Base-by-base conservation (phyloP, 2,797 vertebrate species). In the Muscicapa striata region DNA sequence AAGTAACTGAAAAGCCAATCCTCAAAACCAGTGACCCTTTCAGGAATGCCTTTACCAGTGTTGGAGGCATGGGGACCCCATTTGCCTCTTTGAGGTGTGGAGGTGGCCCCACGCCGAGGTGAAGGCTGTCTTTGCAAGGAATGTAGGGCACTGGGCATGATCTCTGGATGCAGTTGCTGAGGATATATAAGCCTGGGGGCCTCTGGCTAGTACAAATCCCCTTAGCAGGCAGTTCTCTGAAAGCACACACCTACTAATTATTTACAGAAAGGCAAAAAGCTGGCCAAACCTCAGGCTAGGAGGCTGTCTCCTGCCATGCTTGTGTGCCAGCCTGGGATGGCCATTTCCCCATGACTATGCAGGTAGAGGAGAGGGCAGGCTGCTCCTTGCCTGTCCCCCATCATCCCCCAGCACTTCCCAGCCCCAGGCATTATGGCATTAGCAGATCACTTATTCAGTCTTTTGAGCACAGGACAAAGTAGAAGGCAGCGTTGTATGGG, bases 391-490 rank as follows among this genome's bases (percentile, higher is more conserved):
- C 54, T 91, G 52, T 84, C 49, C 54, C n/a, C 30, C 40, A 34
- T 11, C 82, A n/a, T 64, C 49, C 54, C 55, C 64, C 40, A 90
- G 74, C 54, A 64, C 36, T 63, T 64, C 69, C 59, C 77, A 64
- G 62, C 69, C 73, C 48, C 46, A 40, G n/a, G 73, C 2, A 0
- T 19, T 15, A 70, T 59, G 87, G 87, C 9, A 10, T 57, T 80
- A 93, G 87, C 15, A 0, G 57, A 45, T 74, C 84, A 74, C 72
- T 93, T 34, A 13, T 79, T 46, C 0, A 0, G 66, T 61, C 64
- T 95, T 76, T 91, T 75, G 83, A 94, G 91, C 83, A 89, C 80
- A 89, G 94, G 84, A 96, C 85, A 93, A 84, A 95, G 77, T 88
- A 76, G 94, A 84, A 94, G 89, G 70, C 22, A 7, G 41, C 18